Percentiles rank a stretch among this genome's conserved stretches.
Conservation (phyloP, 2,113 vertebrate species). For the Megaceryle torquata region DNA sequence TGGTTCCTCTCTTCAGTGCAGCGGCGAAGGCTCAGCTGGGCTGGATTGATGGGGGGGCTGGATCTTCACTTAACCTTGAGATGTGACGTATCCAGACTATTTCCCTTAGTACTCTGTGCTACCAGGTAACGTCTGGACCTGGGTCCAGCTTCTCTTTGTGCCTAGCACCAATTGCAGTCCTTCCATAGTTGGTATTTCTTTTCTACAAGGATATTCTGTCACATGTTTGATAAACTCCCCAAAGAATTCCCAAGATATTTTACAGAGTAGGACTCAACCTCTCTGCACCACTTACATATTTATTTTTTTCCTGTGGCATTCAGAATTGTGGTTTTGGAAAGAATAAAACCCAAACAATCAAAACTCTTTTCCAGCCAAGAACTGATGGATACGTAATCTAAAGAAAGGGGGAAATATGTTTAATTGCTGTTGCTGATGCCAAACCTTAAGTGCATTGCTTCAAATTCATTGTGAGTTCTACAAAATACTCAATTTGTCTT, state of each 20-base stretch:
- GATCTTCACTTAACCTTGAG: background rate
- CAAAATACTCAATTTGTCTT: background rate
- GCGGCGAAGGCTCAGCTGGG: background rate
- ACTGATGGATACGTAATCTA: background rate
- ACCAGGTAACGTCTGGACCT: background rate
- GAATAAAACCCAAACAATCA: background rate
- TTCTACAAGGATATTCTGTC: background rate
- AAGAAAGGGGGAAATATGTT: background rate
- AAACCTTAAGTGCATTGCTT: slow-evolving; percentile 2
- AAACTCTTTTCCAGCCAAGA: background rate
- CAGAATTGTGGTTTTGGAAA: background rate
- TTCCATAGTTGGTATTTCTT: background rate
- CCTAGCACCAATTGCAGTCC: background rate
- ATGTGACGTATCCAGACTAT: background rate
- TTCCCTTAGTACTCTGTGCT: background rate
- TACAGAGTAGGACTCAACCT: background rate
- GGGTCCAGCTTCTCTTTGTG: background rate
- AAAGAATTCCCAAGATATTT: background rate
- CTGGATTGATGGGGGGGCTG: background rate
- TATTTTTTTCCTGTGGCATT: background rate
- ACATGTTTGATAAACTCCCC: background rate
- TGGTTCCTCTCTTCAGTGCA: background rate
- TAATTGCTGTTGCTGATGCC: background rate
- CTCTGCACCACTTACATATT: background rate
- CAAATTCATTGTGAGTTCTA: background rate